phyloP scores from a whole-genome alignment of 2,888 invertebrate species.

The Heteropelma amictum region DNA sequence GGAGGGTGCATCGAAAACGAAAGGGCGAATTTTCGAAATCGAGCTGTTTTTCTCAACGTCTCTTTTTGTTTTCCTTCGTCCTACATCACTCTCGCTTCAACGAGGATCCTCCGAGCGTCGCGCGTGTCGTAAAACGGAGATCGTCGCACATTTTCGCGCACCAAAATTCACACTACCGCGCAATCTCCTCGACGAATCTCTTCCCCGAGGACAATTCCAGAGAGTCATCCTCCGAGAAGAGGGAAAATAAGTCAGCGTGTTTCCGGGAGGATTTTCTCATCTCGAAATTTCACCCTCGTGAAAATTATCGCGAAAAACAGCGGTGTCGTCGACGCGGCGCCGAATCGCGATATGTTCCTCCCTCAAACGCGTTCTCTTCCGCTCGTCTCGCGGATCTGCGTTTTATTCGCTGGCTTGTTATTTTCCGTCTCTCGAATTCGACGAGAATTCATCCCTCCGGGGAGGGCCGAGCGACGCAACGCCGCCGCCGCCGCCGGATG shows the following conservation, averaged over 20 bases:
- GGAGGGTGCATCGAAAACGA: not conserved
- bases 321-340: too few relatives aligned
- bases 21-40: not conserved
- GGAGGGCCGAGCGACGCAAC: slow-evolving; percentile 23
- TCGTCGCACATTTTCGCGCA: slow-evolving; percentile 43
- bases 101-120: not conserved
- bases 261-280: too few relatives aligned
- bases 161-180: slow-evolving; percentile 25
- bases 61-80: too few relatives aligned
- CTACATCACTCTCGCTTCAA: slow-evolving; percentile 4
- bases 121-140: not conserved
- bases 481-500: slow-evolving; percentile 35
- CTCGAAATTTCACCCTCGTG: too few relatives aligned
- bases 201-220: too few relatives aligned
- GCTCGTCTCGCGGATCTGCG: too few relatives aligned
- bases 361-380: too few relatives aligned
- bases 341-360: too few relatives aligned
- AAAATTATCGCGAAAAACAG: too few relatives aligned
- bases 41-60: not conserved
- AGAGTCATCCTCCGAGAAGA: too few relatives aligned
- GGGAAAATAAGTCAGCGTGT: not conserved
- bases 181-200: not conserved
- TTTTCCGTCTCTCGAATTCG: slow-evolving; percentile 4
- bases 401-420: not conserved
- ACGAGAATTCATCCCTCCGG: slow-evolving; percentile 11